A percentile compares a stretch with the other conserved stretches of the same genome.
These are phyloP conservation scores for Syngnathus scovelli DNA, from an alignment of 2,113 vertebrate genomes.

Conservation along the genomic window DNA sequence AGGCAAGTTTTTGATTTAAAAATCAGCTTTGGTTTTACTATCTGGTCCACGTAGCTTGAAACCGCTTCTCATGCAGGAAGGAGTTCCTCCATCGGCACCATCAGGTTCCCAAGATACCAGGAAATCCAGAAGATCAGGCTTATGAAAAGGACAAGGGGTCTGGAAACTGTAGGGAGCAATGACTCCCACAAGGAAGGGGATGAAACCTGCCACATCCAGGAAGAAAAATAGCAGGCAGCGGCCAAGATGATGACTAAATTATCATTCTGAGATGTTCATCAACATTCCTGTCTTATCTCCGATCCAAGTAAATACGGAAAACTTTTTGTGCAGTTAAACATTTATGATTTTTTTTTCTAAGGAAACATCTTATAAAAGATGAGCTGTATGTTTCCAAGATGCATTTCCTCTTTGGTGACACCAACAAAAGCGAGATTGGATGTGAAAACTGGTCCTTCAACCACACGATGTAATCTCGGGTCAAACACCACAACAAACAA, in stretches of 20 bases:
- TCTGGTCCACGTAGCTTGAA: background rate
- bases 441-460: background rate
- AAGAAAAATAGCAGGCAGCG: slow-evolving; percentile 64
- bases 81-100: slow-evolving; percentile 54
- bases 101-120: slow-evolving; percentile 82
- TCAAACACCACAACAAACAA: background rate
- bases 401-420: background rate
- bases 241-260: slow-evolving; percentile 39
- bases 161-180: slow-evolving; percentile 56
- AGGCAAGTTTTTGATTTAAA: background rate
- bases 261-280: background rate
- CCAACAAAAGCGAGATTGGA: slow-evolving; percentile 9
- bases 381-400: background rate
- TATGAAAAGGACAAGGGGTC: slow-evolving; percentile 73
- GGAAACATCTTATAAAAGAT: background rate
- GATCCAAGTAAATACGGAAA: too few species aligned
- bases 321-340: too few species aligned
- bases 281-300: background rate
- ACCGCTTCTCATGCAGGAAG: slow-evolving; percentile 24
- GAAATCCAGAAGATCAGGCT: slow-evolving; percentile 80
- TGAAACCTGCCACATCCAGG: slow-evolving; percentile 65
- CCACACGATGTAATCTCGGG: background rate
- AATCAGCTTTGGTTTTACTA: background rate
- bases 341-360: too few species aligned
- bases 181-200: slow-evolving; percentile 74